Evolutionary conservation across 2,888 invertebrate species (phyloP).

Genomic region (Amphiduros pacificus): DNA sequence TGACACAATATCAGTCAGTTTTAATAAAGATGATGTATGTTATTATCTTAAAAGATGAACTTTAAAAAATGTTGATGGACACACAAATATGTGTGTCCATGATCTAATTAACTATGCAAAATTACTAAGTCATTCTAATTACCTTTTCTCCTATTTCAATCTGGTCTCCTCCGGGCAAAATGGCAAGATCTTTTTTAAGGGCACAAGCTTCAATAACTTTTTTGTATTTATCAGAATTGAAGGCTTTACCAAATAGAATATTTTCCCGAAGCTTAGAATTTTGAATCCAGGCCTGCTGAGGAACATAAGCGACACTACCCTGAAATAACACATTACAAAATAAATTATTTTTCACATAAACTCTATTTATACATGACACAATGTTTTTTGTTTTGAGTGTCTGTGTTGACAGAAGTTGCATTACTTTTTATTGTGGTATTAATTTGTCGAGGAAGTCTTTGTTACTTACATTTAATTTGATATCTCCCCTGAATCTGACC

Average conservation of each 20-base stretch:
- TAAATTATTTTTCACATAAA: too few species aligned
- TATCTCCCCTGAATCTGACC: slow-evolving; percentile 38
- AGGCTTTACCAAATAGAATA: slow-evolving; percentile 61
- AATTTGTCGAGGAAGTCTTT: neutral
- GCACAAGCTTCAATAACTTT: slow-evolving; percentile 56
- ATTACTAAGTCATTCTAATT: neutral
- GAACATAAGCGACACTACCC: slow-evolving; percentile 54
- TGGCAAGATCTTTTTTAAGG: slow-evolving; percentile 62
- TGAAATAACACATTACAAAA: too few species aligned
- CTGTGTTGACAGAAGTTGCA: too few species aligned
- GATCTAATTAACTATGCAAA: neutral
- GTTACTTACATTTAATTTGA: slow-evolving; percentile 14
- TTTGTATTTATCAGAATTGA: slow-evolving; percentile 46
- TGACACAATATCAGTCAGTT: neutral
- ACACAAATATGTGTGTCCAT: too few species aligned
- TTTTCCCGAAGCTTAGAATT: slow-evolving; percentile 63
- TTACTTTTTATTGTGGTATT: too few species aligned
- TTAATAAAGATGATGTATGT: neutral
- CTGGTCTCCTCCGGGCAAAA: slow-evolving; percentile 63
- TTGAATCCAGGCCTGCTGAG: slow-evolving; percentile 65
- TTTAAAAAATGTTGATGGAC: too few species aligned
- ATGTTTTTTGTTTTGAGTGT: too few species aligned
- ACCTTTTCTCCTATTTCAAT: slow-evolving; percentile 68
- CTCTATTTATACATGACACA: too few species aligned
- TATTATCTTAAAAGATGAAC: neutral